A percentile compares a stretch with the other conserved stretches of the same genome.
These are phyloP conservation scores for Serinus canaria DNA, from an alignment of 2,113 vertebrate species.

Conservation along the genomic window DNA sequence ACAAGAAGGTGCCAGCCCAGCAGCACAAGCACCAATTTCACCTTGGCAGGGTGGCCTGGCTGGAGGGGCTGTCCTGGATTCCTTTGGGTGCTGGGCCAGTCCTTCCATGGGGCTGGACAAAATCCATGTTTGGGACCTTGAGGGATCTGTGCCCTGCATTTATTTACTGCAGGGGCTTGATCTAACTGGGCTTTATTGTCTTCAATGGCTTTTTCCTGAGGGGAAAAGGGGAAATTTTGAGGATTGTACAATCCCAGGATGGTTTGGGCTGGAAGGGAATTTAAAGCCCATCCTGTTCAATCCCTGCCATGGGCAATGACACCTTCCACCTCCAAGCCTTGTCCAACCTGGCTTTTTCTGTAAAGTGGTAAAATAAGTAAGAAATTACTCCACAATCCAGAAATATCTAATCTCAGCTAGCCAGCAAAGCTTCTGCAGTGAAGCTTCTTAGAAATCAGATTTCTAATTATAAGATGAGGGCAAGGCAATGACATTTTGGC, in stretches of 20 bases:
- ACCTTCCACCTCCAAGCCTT: background rate
- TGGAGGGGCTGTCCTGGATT: background rate
- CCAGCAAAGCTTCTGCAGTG: background rate
- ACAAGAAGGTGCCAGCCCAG: background rate
- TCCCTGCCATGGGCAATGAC: background rate
- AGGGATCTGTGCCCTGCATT: background rate
- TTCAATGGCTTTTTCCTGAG: background rate
- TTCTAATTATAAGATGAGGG: background rate
- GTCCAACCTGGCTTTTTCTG: background rate
- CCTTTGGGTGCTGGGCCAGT: background rate
- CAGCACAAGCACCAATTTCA: background rate
- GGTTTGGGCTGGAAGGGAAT: background rate
- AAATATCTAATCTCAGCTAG: background rate
- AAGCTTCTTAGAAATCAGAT: background rate
- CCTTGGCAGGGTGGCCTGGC: background rate
- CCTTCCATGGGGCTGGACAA: background rate
- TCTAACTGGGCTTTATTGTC: background rate
- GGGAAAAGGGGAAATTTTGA: background rate
- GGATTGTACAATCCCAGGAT: background rate
- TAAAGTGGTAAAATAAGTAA: background rate
- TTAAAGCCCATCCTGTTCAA: background rate
- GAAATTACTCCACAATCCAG: background rate
- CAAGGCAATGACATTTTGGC: background rate
- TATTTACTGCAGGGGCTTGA: background rate
- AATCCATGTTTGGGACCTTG: rapidly evolving